Evolutionary conservation across 2,113 vertebrate species (phyloP), one percentile per base, ranked within the genome.

Genomic region (Opisthocomus hoazin): DNA sequence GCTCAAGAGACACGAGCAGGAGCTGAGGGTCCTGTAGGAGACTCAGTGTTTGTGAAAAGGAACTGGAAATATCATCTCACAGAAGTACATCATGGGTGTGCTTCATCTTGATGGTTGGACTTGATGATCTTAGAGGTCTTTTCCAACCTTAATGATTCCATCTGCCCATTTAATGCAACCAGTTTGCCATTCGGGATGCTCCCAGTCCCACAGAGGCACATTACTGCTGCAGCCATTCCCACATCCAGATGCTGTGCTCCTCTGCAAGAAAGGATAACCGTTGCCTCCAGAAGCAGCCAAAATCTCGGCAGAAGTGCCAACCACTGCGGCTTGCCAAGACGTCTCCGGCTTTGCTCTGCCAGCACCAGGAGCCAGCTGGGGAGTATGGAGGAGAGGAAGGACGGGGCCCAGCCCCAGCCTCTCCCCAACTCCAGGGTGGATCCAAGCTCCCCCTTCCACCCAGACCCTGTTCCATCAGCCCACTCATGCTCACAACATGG

Each of bases 401-500:
- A 80, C 11, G 5, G 32, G 74, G 57, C 23, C 10, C 60, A 65
- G 45, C 15, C 57, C 34, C 37, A 70, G 41, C 13, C 5, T 53
- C 7, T 39, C 29, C 51, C 29, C 18, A 34, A 15, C 20, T 39
- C 48, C 7, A 4, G 4, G 12, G 30, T 15, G 26, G 34, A 61
- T 76, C 32, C 61, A 21, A 45, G 57, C 12, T 56, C 23, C 9
- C 15, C 5, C 12, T 53, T 30, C 29, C 27, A 46, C 36, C n/a
- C 37, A 45, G 82, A 41, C 37, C 18, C 15, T 64, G 20, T 26
- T 76, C n/a, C 45, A 37, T 26, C 76, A 57, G 22, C 12, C 34
- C 36, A 10, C 1, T 4, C 9, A 1, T 3, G 21, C 34, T 48
- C 34, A 9, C 29, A 18, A 5, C 8, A 10, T 0, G 1, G 24